A percentile compares a stretch with the other conserved stretches of the same genome.
Evolutionary conservation across 2,888 invertebrate genomes (phyloP).

Genomic region (Dione vanillae): DNA sequence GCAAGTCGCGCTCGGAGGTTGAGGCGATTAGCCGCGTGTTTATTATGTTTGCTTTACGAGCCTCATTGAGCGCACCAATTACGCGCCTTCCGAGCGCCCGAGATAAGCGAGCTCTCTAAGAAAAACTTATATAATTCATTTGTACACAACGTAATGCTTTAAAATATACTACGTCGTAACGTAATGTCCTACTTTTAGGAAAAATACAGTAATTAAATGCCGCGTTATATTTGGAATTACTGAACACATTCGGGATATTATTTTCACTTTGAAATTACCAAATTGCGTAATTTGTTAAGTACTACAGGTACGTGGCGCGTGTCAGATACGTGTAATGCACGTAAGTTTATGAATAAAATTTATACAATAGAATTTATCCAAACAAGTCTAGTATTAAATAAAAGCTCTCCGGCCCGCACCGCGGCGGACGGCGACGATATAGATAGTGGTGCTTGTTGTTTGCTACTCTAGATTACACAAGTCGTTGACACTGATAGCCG

Average conservation of each 20-base stretch:
- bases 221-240: too few relatives aligned
- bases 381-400: not conserved
- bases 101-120: not conserved
- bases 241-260: too few relatives aligned
- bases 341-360: not conserved
- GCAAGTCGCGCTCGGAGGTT: constrained; percentile 24
- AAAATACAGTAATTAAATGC: too few relatives aligned
- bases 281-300: too few relatives aligned
- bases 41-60: constrained; percentile 20
- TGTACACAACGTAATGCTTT: not conserved
- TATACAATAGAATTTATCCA: not conserved
- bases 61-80: not conserved
- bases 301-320: too few relatives aligned
- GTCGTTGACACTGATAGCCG: constrained; percentile 33
- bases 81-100: not conserved
- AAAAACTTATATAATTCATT: not conserved
- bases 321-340: not conserved
- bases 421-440: not conserved
- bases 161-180: too few relatives aligned
- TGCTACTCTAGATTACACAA: constrained; percentile 25
- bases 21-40: constrained; percentile 21
- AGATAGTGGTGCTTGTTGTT: not conserved
- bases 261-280: too few relatives aligned
- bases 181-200: too few relatives aligned
- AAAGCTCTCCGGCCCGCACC: not conserved